These are phyloP conservation scores for Schizopygopsis malacanthus DNA, from an alignment of 2,797 vertebrate genomes.

Conservation along the genomic window DNA sequence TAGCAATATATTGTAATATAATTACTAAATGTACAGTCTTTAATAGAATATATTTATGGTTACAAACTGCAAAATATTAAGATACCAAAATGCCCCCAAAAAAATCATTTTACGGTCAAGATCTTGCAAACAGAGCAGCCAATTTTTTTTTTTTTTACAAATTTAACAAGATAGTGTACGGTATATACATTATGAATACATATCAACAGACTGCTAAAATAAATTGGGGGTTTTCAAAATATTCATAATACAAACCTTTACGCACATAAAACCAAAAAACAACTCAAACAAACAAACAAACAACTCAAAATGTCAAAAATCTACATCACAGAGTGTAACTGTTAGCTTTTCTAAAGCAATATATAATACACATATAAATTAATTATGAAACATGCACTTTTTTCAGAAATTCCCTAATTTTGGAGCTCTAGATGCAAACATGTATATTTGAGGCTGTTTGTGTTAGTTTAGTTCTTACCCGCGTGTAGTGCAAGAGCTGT, in stretches of 20 bases:
- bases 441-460: background rate
- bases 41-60: background rate
- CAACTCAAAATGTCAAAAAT: background rate
- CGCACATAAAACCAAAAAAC: background rate
- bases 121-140: background rate
- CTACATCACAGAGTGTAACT: background rate
- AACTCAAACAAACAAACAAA: background rate
- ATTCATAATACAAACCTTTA: background rate
- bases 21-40: background rate
- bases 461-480: constrained; percentile 69
- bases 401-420: background rate
- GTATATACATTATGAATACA: background rate
- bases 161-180: background rate
- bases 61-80: background rate
- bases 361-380: background rate
- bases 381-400: background rate
- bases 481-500: constrained; percentile 73
- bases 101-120: background rate
- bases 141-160: background rate
- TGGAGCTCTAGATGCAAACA: background rate
- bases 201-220: background rate
- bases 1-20: background rate
- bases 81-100: background rate
- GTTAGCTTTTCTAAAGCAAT: background rate
- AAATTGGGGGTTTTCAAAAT: background rate